Base-by-base conservation (phyloP, 2,113 vertebrate genomes). In the Nicator chloris region DNA sequence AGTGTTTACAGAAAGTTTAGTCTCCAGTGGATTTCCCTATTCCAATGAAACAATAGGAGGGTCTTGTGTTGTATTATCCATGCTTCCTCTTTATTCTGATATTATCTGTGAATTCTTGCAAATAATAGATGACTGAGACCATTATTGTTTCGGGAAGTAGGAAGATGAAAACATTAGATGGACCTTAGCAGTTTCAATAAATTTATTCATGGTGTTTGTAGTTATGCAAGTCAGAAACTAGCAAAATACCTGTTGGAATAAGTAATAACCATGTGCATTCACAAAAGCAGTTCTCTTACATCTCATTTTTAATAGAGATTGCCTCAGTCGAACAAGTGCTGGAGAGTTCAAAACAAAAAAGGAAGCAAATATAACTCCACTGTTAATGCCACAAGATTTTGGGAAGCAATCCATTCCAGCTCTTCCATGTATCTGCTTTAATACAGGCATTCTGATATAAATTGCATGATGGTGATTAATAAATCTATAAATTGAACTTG, bases 61-160 rank as follows among this genome's bases (percentile, higher is more conserved):
- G 68, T 71, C 82, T 92, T 76, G 60, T 70, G 26, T 60, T 92
- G 57, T 59, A 37, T 91, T 88, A 93, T 56, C 71, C 56, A 18
- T 6, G 9, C 76, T 95, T 96, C 90, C 90, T 92, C 72, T 93
- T 88, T 75, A 90, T 78, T 86, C 80, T 84, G 85, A 88, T 95
- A 78, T 88, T 92, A 86, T 96, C 90, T 93, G 76, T 94, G 92
- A 66, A 63, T 90, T 88, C 82, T 93, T 66, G 51, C 79, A 96
- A 97, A 93, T 95, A 82, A 94, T 66, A 70, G 31, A 71, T 86
- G 64, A 75, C 60, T n/a, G 64, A 81, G 79, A 59, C 40, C 45
- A 60, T 88, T 88, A 47, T 86, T 95, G 45, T 88, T 88, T 84
- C 81, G 76, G 90, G 95, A 92, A 94, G 77, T 56, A 61, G 68